Evolutionary conservation across 2,888 invertebrate species (phyloP).

Genomic region (Ophonus ardosiacus): DNA sequence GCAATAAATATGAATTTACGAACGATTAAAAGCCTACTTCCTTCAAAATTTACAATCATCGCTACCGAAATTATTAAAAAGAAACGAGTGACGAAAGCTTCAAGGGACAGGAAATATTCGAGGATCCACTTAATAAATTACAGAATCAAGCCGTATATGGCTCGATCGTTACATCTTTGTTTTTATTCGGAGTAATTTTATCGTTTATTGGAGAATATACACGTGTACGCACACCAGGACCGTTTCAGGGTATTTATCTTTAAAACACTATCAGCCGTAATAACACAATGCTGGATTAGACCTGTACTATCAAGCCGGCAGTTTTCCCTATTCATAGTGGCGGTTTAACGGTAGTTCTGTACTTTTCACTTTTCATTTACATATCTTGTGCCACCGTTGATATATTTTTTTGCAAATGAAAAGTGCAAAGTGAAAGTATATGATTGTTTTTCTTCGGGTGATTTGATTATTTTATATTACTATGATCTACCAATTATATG

Average conservation of each 20-base stretch:
- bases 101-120: conserved; percentile 46
- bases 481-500: no score
- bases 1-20: conserved; percentile 45
- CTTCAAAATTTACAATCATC: conserved; percentile 36
- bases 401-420: no score
- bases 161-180: conserved; percentile 47
- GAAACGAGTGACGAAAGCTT: conserved; percentile 21
- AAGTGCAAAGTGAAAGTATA: no score
- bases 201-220: conserved; percentile 38
- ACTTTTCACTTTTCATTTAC: no score
- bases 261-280: no score
- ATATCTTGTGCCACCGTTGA: no score
- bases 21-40: conserved; percentile 48
- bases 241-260: background rate
- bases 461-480: no score
- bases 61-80: conserved; percentile 43
- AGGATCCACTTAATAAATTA: conserved; percentile 37
- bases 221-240: background rate
- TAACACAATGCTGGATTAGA: no score
- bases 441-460: no score
- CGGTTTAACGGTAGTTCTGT: no score
- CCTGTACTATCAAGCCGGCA: no score
- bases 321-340: no score
- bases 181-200: conserved; percentile 48
- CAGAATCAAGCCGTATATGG: conserved; percentile 35